Conservation (phyloP, 1,140 invertebrate species). For the Metaphire vulgaris region DNA sequence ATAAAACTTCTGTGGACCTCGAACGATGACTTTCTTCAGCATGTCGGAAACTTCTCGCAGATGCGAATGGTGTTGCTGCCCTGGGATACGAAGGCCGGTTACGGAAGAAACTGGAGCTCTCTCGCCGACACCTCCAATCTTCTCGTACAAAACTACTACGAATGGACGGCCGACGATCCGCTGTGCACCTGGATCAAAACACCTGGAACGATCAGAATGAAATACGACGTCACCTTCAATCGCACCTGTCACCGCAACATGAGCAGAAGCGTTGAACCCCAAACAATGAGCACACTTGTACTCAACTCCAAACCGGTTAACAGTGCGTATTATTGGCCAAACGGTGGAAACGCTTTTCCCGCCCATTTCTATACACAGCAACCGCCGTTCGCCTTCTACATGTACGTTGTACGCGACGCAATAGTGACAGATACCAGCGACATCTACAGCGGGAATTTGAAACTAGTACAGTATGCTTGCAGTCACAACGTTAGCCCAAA, state of each 20-base stretch:
- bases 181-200: constrained; percentile 26
- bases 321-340: constrained; percentile 24
- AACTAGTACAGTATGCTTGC: background rate
- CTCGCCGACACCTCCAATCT: too few relatives aligned
- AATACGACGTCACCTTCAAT: constrained; percentile 26
- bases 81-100: too few relatives aligned
- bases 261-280: background rate
- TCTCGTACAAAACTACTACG: too few relatives aligned
- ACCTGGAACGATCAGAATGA: constrained; percentile 16
- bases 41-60: too few relatives aligned
- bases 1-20: too few relatives aligned
- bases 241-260: constrained; percentile 9
- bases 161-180: too few relatives aligned
- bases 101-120: too few relatives aligned
- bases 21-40: too few relatives aligned
- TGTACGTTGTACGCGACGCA: background rate
- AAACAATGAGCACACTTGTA: constrained; percentile 15
- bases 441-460: background rate
- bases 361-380: constrained; percentile 9
- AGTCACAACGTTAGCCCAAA: background rate
- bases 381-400: constrained; percentile 16
- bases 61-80: too few relatives aligned
- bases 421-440: background rate
- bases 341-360: constrained; percentile 24
- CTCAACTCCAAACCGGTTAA: constrained; percentile 29